A percentile compares a stretch with the other conserved stretches of the same genome.
Conservation (phyloP, 2,888 invertebrate species). For the Tricholauxania praeusta region DNA sequence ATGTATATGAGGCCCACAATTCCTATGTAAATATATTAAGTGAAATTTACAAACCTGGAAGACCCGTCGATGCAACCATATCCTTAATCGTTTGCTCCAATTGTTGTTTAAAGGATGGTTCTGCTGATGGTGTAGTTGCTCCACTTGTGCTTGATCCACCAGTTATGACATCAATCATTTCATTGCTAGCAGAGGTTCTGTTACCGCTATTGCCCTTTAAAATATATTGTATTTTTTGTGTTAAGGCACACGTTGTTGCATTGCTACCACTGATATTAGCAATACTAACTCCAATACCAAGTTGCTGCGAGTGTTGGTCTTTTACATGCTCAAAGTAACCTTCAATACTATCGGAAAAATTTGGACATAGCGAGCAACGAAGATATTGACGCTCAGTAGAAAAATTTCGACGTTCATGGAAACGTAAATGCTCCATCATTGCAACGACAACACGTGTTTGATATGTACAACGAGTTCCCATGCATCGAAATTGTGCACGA, state of each 20-base stretch:
- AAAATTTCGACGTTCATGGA: conserved; percentile 53
- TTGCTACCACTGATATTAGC: conserved; percentile 4
- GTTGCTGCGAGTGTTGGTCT: conserved; percentile 44
- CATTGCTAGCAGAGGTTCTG: background rate
- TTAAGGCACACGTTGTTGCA: conserved; percentile 39
- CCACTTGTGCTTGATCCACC: conserved; percentile 14
- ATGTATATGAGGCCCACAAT: too few species aligned
- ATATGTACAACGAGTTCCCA: conserved; percentile 55
- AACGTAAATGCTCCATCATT: conserved; percentile 59
- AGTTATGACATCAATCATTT: background rate
- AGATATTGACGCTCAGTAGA: conserved; percentile 54
- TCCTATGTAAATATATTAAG: background rate
- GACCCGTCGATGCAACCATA: conserved; percentile 51
- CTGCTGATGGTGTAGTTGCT: conserved; percentile 9
- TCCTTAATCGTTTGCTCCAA: conserved; percentile 50
- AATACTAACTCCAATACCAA: background rate
- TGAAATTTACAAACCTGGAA: conserved; percentile 43
- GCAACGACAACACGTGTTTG: conserved; percentile 52
- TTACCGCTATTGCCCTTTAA: conserved; percentile 38
- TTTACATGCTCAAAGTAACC: conserved; percentile 57
- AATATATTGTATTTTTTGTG: conserved; percentile 53
- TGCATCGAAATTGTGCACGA: conserved; percentile 54
- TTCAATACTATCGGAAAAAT: conserved; percentile 50
- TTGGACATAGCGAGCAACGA: conserved; percentile 55
- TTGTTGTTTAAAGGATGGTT: conserved; percentile 43